phyloP scores from a whole-genome alignment of 2,113 vertebrate species.

The Ptyas mucosa region DNA sequence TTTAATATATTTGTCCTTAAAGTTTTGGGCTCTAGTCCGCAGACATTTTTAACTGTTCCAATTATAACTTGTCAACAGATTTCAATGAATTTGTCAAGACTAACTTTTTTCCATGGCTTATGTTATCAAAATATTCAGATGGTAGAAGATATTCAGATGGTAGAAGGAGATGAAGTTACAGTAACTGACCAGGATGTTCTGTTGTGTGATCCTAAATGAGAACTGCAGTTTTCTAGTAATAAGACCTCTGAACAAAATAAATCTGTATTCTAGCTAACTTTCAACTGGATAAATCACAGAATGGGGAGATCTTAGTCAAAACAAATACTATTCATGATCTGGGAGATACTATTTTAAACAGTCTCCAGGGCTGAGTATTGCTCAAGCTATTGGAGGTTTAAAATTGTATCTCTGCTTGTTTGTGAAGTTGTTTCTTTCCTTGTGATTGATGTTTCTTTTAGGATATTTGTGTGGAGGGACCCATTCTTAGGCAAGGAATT shows the following conservation, averaged over 20 bases:
- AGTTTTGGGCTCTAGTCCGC: constrained; percentile 13
- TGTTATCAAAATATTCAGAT: not conserved
- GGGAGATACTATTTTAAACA: not conserved
- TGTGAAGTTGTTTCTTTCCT: not conserved
- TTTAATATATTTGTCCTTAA: constrained; percentile 41
- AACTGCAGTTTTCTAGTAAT: not conserved
- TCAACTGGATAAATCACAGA: not conserved
- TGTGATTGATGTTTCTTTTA: not conserved
- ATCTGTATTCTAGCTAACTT: not conserved
- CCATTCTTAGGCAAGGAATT: not conserved
- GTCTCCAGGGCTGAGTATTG: not conserved
- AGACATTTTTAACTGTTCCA: not conserved
- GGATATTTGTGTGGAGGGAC: not conserved
- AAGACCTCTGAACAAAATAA: not conserved
- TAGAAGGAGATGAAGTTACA: not conserved
- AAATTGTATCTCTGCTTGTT: not conserved
- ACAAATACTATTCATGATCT: not conserved
- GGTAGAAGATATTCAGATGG: not conserved
- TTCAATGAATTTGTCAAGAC: not conserved
- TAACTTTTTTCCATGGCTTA: not conserved
- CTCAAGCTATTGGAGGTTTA: not conserved
- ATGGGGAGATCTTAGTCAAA: not conserved
- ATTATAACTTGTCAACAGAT: not conserved
- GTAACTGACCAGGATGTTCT: not conserved
- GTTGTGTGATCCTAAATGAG: not conserved